Evolutionary conservation across 2,888 invertebrate species (phyloP).

Genomic region (Acleris cristana): DNA sequence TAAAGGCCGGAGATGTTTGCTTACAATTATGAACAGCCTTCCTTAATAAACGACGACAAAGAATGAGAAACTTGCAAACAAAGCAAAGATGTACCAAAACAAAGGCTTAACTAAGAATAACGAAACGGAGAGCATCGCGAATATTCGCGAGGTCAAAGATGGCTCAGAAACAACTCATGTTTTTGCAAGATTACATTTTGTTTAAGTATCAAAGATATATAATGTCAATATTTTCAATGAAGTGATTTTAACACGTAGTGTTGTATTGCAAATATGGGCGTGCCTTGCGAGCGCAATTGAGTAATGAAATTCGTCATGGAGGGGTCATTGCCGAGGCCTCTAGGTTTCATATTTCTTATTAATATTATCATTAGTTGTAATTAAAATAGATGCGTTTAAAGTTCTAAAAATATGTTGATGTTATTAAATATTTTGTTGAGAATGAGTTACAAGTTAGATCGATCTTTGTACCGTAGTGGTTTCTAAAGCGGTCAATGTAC

Average conservation of each 20-base stretch:
- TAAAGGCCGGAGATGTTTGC: slow-evolving; percentile 25
- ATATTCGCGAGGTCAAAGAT: too few species aligned
- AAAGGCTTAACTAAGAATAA: background rate
- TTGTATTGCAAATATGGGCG: slow-evolving; percentile 17
- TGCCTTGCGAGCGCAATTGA: slow-evolving; percentile 12
- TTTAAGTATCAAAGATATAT: too few species aligned
- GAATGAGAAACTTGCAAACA: background rate
- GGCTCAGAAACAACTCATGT: background rate
- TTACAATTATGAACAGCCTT: slow-evolving; percentile 13
- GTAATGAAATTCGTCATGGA: slow-evolving; percentile 11
- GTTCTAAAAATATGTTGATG: slow-evolving; percentile 1
- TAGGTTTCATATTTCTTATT: slow-evolving; percentile 7
- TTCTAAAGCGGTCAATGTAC: slow-evolving; percentile 16
- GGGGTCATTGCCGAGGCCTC: slow-evolving; percentile 31
- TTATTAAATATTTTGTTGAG: slow-evolving; percentile 22
- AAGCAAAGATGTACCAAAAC: background rate
- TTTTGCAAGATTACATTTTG: too few species aligned
- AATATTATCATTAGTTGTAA: background rate
- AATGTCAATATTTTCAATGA: slow-evolving; percentile 3
- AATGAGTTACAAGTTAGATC: slow-evolving; percentile 1
- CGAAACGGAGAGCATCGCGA: too few species aligned
- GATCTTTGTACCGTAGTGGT: slow-evolving; percentile 22
- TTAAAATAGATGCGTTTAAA: too few species aligned
- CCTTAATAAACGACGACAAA: slow-evolving; percentile 11
- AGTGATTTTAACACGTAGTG: background rate